Conservation (phyloP, 2,797 vertebrate species). For the Syndactyla subalaris region DNA sequence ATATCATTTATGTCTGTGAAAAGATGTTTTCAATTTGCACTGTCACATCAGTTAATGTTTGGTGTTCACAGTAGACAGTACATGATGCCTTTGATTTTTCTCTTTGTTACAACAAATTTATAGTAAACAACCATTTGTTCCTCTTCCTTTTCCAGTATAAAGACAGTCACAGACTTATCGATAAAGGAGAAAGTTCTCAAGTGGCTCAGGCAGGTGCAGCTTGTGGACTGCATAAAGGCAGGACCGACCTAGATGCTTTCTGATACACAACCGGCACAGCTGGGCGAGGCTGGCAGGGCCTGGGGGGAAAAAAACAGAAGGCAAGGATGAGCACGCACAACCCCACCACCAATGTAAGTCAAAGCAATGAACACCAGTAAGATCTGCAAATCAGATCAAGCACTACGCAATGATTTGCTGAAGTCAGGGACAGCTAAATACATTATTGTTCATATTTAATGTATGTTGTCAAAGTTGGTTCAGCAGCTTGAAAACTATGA, state of each 20-base stretch:
- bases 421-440: not conserved
- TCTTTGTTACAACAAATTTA: not conserved
- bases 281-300: conserved; percentile 85
- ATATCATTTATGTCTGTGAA: not conserved
- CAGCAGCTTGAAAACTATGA: not conserved
- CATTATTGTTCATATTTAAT: not conserved
- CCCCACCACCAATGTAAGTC: not conserved
- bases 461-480: not conserved
- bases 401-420: not conserved
- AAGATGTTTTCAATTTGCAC: not conserved
- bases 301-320: conserved; percentile 28
- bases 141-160: not conserved
- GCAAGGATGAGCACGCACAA: not conserved
- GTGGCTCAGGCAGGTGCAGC: conserved; percentile 83
- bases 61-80: not conserved
- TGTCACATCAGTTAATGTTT: not conserved
- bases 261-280: conserved; percentile 85
- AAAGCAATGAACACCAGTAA: not conserved
- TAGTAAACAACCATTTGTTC: conserved; percentile 12
- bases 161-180: conserved; percentile 59
- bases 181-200: conserved; percentile 87
- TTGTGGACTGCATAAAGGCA: conserved; percentile 78
- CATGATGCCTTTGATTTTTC: conserved; percentile 5
- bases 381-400: not conserved
- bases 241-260: conserved; percentile 82